Percentiles rank a stretch among this genome's conserved stretches.
Evolutionary conservation across 1,140 invertebrate species (phyloP).

Genomic region (Fopius arisanus): DNA sequence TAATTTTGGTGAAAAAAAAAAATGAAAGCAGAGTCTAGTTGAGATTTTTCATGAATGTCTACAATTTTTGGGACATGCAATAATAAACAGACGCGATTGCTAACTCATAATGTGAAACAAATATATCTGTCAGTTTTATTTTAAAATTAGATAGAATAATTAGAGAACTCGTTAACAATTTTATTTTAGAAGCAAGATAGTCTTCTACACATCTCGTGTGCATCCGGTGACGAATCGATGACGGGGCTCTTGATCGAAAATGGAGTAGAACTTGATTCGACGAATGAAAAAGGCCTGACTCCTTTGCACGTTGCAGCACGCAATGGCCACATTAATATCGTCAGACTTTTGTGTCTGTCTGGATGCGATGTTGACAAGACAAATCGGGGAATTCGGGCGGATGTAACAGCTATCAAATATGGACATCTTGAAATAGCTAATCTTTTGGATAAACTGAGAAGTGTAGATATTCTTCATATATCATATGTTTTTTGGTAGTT

Average conservation of each 20-base stretch:
- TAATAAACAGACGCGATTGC: too few species aligned
- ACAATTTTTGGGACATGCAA: too few species aligned
- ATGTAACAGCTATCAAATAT: slow-evolving; percentile 83
- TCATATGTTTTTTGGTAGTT: background rate
- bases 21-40: too few species aligned
- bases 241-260: slow-evolving; percentile 79
- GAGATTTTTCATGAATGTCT: too few species aligned
- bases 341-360: slow-evolving; percentile 77
- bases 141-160: background rate
- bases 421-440: slow-evolving; percentile 79
- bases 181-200: slow-evolving; percentile 74
- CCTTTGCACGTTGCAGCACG: slow-evolving; percentile 80
- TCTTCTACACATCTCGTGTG: slow-evolving; percentile 77
- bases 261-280: slow-evolving; percentile 76
- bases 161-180: slow-evolving; percentile 14
- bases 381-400: slow-evolving; percentile 78
- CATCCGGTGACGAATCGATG: slow-evolving; percentile 73
- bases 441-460: slow-evolving; percentile 75
- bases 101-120: too few species aligned
- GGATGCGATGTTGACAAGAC: slow-evolving; percentile 75
- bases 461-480: slow-evolving; percentile 62
- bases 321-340: slow-evolving; percentile 78
- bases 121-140: too few species aligned
- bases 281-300: slow-evolving; percentile 74
- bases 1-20: background rate